Evolutionary conservation across 2,113 vertebrate genomes (phyloP).

Genomic region (Albula glossodonta): DNA sequence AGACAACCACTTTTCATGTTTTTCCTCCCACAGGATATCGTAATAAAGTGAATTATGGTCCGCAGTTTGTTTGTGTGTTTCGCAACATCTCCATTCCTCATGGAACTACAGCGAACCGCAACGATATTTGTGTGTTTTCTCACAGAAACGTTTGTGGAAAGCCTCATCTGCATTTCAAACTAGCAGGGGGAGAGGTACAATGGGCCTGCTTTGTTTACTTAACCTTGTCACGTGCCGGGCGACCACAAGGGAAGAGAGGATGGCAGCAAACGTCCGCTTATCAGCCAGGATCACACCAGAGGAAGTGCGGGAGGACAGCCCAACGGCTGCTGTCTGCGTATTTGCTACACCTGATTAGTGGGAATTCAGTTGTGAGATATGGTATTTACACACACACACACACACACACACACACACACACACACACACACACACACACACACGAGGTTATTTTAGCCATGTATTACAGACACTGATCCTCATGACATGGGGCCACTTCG

Average conservation of each 20-base stretch:
- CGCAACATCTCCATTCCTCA: neutral
- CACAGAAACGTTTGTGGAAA: no score
- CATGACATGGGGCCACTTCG: neutral
- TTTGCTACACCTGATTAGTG: neutral
- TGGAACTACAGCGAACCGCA: no score
- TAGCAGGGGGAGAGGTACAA: neutral
- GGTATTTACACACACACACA: no score
- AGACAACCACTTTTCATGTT: neutral
- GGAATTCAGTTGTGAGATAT: neutral
- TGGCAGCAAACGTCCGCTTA: neutral
- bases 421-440: no score
- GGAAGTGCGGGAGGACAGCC: neutral
- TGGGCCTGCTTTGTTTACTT: neutral
- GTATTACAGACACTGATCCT: no score
- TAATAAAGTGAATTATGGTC: neutral
- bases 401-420: no score
- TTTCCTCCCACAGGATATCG: no score
- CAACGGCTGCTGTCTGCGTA: neutral
- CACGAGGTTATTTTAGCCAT: no score
- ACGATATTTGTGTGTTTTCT: no score
- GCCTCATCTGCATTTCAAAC: neutral
- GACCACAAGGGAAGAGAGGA: neutral
- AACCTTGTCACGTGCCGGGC: neutral
- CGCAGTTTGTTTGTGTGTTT: neutral
- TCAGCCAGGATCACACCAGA: neutral